phyloP scores from a whole-genome alignment of 2,797 vertebrate species.

The Parambassis ranga region DNA sequence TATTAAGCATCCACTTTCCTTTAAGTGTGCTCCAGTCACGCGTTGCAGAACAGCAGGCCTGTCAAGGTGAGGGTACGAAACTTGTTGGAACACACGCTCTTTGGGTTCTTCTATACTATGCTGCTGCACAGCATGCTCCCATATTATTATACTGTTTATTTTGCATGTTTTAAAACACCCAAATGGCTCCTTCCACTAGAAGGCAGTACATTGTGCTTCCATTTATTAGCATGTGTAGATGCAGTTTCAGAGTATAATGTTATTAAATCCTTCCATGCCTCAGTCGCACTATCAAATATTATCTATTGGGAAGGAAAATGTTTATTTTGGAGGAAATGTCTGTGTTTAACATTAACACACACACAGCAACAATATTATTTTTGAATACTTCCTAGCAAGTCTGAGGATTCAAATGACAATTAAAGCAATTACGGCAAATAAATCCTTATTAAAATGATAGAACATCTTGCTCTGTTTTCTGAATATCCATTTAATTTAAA shows the following conservation, averaged over 20 bases:
- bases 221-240: no score
- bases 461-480: background rate
- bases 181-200: no score
- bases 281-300: background rate
- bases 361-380: background rate
- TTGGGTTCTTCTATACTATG: no score
- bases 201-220: no score
- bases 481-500: background rate
- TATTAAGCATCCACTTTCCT: constrained; percentile 58
- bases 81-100: constrained; percentile 15
- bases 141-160: background rate
- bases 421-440: constrained; percentile 4
- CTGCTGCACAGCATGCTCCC: no score
- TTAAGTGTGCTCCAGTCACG: constrained; percentile 48
- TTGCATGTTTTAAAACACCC: no score
- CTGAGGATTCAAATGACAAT: constrained; percentile 13
- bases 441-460: constrained; percentile 11
- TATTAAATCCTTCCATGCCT: background rate
- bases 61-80: constrained; percentile 45
- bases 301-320: background rate
- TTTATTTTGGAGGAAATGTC: background rate
- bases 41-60: constrained; percentile 25
- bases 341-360: background rate
- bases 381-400: background rate
- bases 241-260: no score